Conservation (phyloP, 2,888 invertebrate genomes). For the Acrocyrtus sp. region DNA sequence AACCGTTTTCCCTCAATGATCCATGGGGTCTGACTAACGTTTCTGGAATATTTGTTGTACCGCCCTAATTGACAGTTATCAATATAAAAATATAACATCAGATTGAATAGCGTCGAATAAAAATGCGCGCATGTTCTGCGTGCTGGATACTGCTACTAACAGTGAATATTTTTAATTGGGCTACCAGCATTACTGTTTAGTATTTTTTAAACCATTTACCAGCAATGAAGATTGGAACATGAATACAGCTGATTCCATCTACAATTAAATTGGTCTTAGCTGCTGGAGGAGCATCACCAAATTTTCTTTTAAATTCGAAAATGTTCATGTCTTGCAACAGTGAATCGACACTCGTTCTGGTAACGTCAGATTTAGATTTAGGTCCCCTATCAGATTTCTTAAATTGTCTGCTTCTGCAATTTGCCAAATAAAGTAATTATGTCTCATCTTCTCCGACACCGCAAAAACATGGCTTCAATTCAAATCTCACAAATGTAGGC, state of each 20-base stretch:
- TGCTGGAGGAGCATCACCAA: slow-evolving; percentile 70
- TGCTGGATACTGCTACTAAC: neutral
- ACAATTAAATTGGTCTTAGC: slow-evolving; percentile 68
- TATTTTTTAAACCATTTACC: too few relatives aligned
- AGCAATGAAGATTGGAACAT: slow-evolving; percentile 75
- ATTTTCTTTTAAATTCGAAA: slow-evolving; percentile 58
- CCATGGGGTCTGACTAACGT: slow-evolving; percentile 95
- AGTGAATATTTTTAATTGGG: neutral
- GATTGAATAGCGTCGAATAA: too few relatives aligned
- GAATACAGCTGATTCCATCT: slow-evolving; percentile 70
- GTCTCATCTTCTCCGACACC: neutral
- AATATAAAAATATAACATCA: neutral
- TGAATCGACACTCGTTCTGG: slow-evolving; percentile 14
- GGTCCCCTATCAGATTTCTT: too few relatives aligned
- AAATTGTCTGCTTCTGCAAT: neutral
- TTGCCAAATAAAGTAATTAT: neutral
- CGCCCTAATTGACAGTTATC: slow-evolving; percentile 69
- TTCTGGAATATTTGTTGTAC: slow-evolving; percentile 85
- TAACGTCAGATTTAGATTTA: slow-evolving; percentile 8
- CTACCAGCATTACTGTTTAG: neutral
- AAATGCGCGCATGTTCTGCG: too few relatives aligned
- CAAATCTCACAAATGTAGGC: slow-evolving; percentile 68
- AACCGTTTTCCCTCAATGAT: slow-evolving; percentile 78
- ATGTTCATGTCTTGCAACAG: slow-evolving; percentile 11
- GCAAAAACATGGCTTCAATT: neutral